Base-by-base conservation (phyloP, 37 sponge, comb jelly and placozoan species). In the Beroe forskalii region DNA sequence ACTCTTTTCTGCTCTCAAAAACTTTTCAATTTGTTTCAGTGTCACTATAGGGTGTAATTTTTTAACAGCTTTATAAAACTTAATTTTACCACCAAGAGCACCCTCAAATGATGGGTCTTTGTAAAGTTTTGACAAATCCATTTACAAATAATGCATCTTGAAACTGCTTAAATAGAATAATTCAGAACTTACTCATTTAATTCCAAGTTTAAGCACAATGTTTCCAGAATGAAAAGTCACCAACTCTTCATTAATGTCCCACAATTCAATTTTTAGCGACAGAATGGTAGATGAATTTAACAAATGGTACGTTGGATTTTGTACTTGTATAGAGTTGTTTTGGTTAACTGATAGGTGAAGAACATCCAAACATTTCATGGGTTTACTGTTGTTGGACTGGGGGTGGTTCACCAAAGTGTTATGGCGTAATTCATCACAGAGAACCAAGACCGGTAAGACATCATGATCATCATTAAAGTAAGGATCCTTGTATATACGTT, bases 1-100 rank as follows among this genome's bases (percentile, higher is more conserved):
- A 63, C 66, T 63, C 66, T 20, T 63, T 20, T 63, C 66, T 23
- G 66, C 6, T 19, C 4, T 63, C 66, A 63, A 19, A 20, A 63
- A 63, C 25, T 63, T 63, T 63, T 63, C n/a, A 19, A 63, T 63
- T 63, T 63, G 66, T 19, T 63, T 63, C 66, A 63, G 6, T n/a
- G 66, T 63, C 4, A 63, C 25, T 3, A 3, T 63, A 8, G 66
- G 66, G 25, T 23, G n/a, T 3, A 63, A 3, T 19, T 63, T 63
- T 63, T 63, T 63, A 3, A 63, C 66, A 4, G 9, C 66, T 28
- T 63, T 19, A 63, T 63, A 20, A 63, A 63, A 63, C 66, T 63
- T 63, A 28, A 4, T 63, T n/a, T n/a, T n/a, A n/a, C n/a, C n/a
- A n/a, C n/a, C n/a, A n/a, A n/a, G n/a, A n/a, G n/a, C n/a, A n/a